phyloP scores from a whole-genome alignment of 1,140 invertebrate genomes.

The Ridgeia piscesae region DNA sequence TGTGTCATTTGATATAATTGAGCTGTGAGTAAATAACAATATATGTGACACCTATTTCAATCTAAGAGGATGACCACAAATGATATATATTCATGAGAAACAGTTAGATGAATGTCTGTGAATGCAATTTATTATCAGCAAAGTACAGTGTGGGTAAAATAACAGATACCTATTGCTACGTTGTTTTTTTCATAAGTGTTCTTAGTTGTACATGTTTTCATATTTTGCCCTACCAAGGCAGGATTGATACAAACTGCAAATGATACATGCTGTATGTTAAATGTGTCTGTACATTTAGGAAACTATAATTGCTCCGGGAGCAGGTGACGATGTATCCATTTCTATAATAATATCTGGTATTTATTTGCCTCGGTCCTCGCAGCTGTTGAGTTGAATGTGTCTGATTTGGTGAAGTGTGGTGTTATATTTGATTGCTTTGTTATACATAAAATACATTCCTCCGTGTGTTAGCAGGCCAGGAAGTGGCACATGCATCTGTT shows the following conservation, averaged over 20 bases:
- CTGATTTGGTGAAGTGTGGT: background rate
- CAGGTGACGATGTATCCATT: background rate
- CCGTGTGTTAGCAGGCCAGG: background rate
- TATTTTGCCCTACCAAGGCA: too few species aligned
- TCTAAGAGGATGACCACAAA: background rate
- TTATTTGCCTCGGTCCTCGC: background rate
- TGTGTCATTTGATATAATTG: background rate
- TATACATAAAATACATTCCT: constrained; percentile 2
- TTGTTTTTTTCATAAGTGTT: background rate
- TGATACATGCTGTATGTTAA: background rate
- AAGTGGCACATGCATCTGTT: background rate
- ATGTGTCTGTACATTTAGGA: background rate
- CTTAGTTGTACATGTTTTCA: background rate
- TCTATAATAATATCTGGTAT: background rate
- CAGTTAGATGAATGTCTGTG: background rate
- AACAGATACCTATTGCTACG: background rate
- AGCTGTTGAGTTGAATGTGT: constrained; percentile 5
- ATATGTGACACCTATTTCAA: background rate
- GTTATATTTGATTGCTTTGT: background rate
- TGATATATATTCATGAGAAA: background rate
- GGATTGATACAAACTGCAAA: too few species aligned
- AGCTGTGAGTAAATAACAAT: background rate
- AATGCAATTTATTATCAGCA: background rate
- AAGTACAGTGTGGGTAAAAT: background rate
- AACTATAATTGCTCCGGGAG: background rate